A percentile compares a stretch with the other conserved stretches of the same genome.
Conservation (phyloP, 2,797 vertebrate species). For the Pristis pectinata region DNA sequence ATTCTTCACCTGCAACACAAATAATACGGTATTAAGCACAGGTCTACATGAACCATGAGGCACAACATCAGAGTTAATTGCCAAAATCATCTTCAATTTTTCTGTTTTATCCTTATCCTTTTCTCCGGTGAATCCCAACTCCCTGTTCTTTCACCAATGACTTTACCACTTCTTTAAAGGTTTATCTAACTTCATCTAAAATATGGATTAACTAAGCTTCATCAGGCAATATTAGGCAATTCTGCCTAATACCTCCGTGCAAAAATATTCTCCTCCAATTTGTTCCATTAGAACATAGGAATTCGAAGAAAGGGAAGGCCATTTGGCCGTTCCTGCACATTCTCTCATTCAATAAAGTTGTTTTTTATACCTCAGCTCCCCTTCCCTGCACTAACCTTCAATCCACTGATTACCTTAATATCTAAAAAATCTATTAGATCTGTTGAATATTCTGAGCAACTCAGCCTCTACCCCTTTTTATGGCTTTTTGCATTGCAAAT, state of each 20-base stretch:
- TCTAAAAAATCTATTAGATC: too few species aligned
- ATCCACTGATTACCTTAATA: too few species aligned
- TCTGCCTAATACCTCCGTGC: not conserved
- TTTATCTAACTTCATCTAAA: not conserved
- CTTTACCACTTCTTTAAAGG: not conserved
- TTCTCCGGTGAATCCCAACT: not conserved
- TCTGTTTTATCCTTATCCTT: not conserved
- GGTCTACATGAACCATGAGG: not conserved
- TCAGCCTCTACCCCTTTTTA: not conserved
- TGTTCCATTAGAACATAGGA: too few species aligned
- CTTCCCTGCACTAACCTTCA: too few species aligned
- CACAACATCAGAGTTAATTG: not conserved
- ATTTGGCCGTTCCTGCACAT: too few species aligned
- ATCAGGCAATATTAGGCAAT: not conserved
- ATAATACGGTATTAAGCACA: not conserved
- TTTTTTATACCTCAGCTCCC: too few species aligned
- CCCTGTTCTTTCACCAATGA: not conserved
- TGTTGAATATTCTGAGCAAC: too few species aligned
- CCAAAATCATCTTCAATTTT: not conserved
- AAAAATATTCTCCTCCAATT: not conserved
- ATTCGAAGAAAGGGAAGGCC: too few species aligned
- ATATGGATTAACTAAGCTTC: not conserved
- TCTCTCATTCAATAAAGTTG: too few species aligned
- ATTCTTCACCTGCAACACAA: conserved; percentile 51
- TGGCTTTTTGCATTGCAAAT: not conserved